Percentiles rank a stretch among this genome's conserved stretches.
These are phyloP conservation scores for Xestia rhomboidea DNA, from an alignment of 2,888 invertebrate species.

Conservation along the genomic window DNA sequence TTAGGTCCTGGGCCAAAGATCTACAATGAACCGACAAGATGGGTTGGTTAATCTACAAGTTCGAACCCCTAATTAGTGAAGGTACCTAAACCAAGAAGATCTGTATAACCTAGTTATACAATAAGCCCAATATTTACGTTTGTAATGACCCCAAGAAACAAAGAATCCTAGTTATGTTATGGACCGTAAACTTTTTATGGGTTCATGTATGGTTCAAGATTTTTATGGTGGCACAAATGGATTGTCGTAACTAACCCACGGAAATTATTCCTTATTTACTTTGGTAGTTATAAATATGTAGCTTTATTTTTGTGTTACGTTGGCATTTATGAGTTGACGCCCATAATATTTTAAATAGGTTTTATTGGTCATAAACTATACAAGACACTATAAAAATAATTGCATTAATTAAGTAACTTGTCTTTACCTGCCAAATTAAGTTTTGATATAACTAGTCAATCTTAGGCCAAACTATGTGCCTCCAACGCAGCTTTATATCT, in stretches of 20 bases:
- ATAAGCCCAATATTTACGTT: slow-evolving; percentile 5
- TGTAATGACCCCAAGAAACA: slow-evolving; percentile 5
- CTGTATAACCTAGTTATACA: background rate
- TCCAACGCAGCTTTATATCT: too few species aligned
- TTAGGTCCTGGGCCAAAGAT: too few species aligned
- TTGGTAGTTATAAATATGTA: background rate
- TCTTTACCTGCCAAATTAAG: background rate
- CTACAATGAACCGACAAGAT: background rate
- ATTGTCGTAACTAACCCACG: background rate
- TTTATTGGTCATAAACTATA: background rate
- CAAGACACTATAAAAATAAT: too few species aligned
- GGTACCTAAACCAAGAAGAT: background rate
- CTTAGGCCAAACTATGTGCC: background rate
- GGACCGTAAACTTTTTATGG: slow-evolving; percentile 38
- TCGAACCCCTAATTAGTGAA: background rate
- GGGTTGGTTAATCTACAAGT: background rate
- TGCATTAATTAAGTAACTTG: background rate
- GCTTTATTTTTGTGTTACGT: background rate
- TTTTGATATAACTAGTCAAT: background rate
- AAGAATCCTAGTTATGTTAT: slow-evolving; percentile 7
- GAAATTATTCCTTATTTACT: slow-evolving; percentile 11
- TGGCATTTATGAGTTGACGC: background rate
- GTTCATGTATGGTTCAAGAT: slow-evolving; percentile 24
- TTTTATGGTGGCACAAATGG: slow-evolving; percentile 31
- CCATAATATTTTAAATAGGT: background rate